Base-by-base conservation (phyloP, 2,888 invertebrate genomes). In the Corythucha ciliata region DNA sequence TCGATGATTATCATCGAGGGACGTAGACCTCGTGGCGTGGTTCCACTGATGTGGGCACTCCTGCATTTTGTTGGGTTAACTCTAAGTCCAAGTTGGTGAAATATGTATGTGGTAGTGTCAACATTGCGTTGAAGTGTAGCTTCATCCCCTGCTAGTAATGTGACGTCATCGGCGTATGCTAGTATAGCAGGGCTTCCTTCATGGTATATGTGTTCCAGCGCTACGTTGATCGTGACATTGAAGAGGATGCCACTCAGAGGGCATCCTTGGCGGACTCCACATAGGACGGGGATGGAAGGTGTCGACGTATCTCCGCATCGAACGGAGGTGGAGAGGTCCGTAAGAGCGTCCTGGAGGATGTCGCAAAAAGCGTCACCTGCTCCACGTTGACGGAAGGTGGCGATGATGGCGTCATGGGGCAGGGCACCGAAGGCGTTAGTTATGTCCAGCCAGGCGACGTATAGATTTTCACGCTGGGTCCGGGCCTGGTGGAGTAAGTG, bases 401-500 rank as follows among this genome's bases (percentile, higher is more conserved):
- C 51, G 16, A 25, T 24, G 2, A 45, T n/a, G 6, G 21, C 34
- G 2, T 8, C 21, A 16, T 47, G 48, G 3, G 52, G 52, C 2
- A 52, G 32, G 8, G 52, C 32, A 3, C 44, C 44, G 27, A 50
- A 50, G 7, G 50, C 50, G 6, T 52, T 33, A n/a, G 33, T n/a
- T 10, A 40, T 12, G 26, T 52, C 52, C 8, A 52, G 29, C 52
- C 52, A 52, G n/a, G 47, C 47, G 16, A 40, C 36, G 40, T 36
- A 29, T 10, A 34, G 22, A 14, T n/a, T 16, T 10, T 25, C 24
- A 26, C 22, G 29, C 10, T 12, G n/a, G 4, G 27, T 42, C 2
- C 27, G 27, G 21, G 40, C 39, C 5, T 20, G 18, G 3, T 18
- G 12, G 8, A 37, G 36, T 14, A 18, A 20, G 10, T 18, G 14